phyloP scores from a whole-genome alignment of 2,888 invertebrate species.

The Torymus auratus region DNA sequence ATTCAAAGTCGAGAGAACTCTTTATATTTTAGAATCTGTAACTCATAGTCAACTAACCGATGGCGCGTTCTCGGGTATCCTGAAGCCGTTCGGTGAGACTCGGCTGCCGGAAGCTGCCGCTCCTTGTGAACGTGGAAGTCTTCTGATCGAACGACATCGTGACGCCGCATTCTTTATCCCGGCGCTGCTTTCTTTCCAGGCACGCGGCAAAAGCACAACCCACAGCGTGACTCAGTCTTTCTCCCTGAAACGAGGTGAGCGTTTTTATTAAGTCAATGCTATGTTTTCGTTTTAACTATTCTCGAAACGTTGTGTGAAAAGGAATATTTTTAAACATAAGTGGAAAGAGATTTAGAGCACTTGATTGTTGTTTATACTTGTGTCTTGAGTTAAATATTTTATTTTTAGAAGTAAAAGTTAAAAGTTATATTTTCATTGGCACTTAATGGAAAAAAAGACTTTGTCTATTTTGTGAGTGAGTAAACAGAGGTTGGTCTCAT shows the following conservation, averaged over 20 bases:
- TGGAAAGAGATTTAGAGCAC: too few relatives aligned
- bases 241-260: constrained; percentile 82
- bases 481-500: too few relatives aligned
- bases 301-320: background rate
- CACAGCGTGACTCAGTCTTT: constrained; percentile 98
- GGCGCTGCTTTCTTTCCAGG: constrained; percentile 96
- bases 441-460: too few relatives aligned
- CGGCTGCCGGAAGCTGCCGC: constrained; percentile 93
- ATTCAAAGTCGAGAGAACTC: too few relatives aligned
- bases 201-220: constrained; percentile 99
- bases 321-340: too few relatives aligned
- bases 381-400: too few relatives aligned
- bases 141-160: constrained; percentile 95
- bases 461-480: too few relatives aligned
- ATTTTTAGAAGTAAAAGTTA: too few relatives aligned
- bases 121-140: constrained; percentile 93
- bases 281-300: background rate
- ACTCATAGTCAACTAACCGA: constrained; percentile 75
- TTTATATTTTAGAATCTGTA: too few relatives aligned
- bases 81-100: constrained; percentile 87
- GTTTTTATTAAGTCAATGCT: constrained; percentile 3
- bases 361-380: too few relatives aligned
- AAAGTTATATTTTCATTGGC: too few relatives aligned
- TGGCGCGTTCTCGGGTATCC: constrained; percentile 79
- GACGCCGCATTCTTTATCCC: constrained; percentile 97